Evolutionary conservation across 2,888 invertebrate genomes (phyloP), one percentile per base, ranked within the genome.

Genomic region (Alcis repandata): DNA sequence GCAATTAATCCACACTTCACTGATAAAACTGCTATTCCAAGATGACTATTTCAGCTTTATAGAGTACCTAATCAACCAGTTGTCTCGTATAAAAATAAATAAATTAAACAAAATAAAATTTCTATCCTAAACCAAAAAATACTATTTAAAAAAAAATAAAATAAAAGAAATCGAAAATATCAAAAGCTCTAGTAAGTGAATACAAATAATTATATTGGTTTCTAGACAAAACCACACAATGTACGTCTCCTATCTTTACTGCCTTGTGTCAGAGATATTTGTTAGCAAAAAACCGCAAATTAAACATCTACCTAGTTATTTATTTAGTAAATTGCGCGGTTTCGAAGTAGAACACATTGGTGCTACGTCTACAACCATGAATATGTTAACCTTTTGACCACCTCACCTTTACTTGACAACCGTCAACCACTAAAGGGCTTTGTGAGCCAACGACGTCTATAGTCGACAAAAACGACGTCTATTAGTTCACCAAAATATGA

Each of bases 281-380:
- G 45, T 48, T 58, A 49, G 59, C 3, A 32, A 58, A 49, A 17
- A 63, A 53, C 27, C 17, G 46, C 32, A 36, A 33, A 36, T 38
- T 13, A 19, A 7, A 52, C 9, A 8, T 4, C 2, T 49, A 19
- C n/a, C 7, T 6, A 27, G 27, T 27, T 6, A 27, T 6, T 6
- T 27, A 27, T n/a, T n/a, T 51, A 19, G 19, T 36, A 33, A 36
- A 36, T 19, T 32, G 49, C 11, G 19, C n/a, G 51, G 13, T 52
- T 19, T n/a, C 17, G 7, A 51, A 33, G 11, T 46, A 72, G 68
- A 72, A 71, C 71, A 75, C 77, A 76, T 77, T 66, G 68, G 70
- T 76, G 75, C 63, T 49, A n/a, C n/a, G n/a, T n/a, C n/a, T n/a
- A 76, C 74, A 79, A 76, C 75, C 74, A 20, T 56, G 32, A 70